These are phyloP conservation scores for Myzus persicae DNA, from an alignment of 1,140 invertebrate genomes.

Conservation along the genomic window DNA sequence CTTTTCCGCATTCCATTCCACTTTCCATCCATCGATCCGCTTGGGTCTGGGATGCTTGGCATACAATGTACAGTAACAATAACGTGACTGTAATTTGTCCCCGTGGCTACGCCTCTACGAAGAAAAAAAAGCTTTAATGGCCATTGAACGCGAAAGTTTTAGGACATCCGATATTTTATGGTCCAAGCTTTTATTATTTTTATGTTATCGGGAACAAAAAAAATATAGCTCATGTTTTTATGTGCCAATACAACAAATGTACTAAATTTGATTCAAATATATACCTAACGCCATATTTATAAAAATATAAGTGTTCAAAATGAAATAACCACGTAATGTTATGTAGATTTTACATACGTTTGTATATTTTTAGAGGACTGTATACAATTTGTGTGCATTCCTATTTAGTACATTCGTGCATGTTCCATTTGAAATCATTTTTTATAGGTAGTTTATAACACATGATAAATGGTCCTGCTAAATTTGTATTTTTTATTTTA, in stretches of 20 bases:
- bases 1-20: conserved; percentile 35
- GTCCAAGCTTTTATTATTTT: conserved; percentile 34
- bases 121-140: conserved; percentile 40
- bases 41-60: conserved; percentile 7
- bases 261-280: conserved; percentile 23
- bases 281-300: background rate
- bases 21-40: conserved; percentile 42
- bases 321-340: background rate
- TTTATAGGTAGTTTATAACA: too few species aligned
- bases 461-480: background rate
- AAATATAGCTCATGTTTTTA: conserved; percentile 26
- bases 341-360: background rate
- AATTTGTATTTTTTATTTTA: background rate
- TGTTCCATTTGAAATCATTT: accelerated
- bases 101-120: background rate
- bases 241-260: background rate
- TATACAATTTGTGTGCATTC: background rate
- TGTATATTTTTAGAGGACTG: background rate
- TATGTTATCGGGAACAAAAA: background rate
- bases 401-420: background rate
- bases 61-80: conserved; percentile 37
- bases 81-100: conserved; percentile 48
- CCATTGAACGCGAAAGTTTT: conserved; percentile 46
- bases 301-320: background rate
- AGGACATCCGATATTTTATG: conserved; percentile 46